phyloP scores from a whole-genome alignment of 2,797 vertebrate species.

The Pantherophis alleghaniensis region DNA sequence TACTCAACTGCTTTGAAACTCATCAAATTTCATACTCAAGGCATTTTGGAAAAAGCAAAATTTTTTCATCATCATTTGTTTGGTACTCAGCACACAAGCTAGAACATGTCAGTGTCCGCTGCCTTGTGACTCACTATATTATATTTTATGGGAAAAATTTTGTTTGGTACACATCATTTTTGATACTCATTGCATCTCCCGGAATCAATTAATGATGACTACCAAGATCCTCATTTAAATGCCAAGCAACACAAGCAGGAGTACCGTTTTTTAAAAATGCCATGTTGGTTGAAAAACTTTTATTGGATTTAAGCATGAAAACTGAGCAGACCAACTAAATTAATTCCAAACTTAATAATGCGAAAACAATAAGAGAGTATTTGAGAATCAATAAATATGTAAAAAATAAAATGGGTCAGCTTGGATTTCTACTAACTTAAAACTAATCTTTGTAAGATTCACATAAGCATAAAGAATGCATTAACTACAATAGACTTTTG shows the following conservation, averaged over 20 bases:
- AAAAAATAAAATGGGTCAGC: neutral
- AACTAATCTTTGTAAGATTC: neutral
- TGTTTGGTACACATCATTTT: no score
- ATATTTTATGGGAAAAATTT: no score
- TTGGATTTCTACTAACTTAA: neutral
- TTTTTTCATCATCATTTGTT: no score
- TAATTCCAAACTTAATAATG: neutral
- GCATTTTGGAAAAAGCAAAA: no score
- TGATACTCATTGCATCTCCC: no score
- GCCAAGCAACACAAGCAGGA: neutral
- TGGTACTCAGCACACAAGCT: no score
- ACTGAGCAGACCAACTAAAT: neutral
- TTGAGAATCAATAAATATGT: neutral
- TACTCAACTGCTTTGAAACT: no score
- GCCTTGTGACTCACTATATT: no score
- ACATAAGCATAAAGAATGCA: neutral
- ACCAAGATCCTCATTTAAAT: no score
- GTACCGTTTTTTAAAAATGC: neutral
- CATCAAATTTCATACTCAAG: no score
- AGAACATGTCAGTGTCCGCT: no score
- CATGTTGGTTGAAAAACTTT: neutral
- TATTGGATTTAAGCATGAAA: neutral
- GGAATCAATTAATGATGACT: no score
- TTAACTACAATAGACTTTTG: neutral
- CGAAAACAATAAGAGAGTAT: neutral